These are phyloP conservation scores for Chrysocyon brachyurus DNA, from an alignment of 2,797 vertebrate species.

Conservation along the genomic window DNA sequence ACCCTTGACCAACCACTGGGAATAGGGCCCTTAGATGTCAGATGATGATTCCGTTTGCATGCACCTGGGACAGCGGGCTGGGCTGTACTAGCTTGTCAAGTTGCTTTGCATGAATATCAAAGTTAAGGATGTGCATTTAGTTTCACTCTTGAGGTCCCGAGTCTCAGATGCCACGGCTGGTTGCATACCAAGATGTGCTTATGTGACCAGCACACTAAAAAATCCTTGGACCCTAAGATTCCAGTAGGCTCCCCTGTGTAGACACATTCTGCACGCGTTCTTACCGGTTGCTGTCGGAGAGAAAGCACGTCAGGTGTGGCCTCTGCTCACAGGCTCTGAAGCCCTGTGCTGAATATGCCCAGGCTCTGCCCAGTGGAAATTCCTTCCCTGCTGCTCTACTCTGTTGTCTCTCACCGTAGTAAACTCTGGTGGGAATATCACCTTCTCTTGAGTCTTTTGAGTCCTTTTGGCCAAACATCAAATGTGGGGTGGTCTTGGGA, in stretches of 20 bases:
- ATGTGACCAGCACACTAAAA: slow-evolving; percentile 39
- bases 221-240: neutral
- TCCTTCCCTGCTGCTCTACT: neutral
- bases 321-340: neutral
- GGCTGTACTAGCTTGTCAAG: neutral
- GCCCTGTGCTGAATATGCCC: neutral
- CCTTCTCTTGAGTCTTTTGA: neutral
- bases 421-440: neutral
- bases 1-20: neutral
- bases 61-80: neutral
- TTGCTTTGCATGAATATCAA: slow-evolving; percentile 9
- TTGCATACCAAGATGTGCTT: slow-evolving; percentile 8
- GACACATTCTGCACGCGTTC: neutral
- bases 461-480: neutral
- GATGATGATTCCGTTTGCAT: neutral
- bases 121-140: neutral
- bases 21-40: neutral
- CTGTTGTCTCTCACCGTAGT: neutral
- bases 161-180: neutral
- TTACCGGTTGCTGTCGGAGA: neutral
- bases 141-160: neutral
- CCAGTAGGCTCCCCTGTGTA: neutral
- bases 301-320: neutral
- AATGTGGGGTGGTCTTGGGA: neutral
- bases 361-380: neutral